Conservation (phyloP, 2,113 vertebrate species). For the Alethe castanea region DNA sequence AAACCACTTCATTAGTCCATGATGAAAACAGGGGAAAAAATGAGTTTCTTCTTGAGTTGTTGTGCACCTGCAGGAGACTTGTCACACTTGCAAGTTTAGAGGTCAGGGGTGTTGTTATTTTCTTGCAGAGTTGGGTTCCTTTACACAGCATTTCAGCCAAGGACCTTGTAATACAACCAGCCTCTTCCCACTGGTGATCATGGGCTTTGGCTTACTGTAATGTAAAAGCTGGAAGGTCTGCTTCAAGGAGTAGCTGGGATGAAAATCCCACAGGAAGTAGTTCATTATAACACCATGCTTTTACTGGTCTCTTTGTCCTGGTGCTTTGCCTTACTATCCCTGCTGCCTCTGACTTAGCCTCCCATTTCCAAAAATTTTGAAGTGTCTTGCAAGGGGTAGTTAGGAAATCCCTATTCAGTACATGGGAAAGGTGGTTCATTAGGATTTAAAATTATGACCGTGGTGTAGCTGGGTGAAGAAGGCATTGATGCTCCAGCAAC, state of each 20-base stretch:
- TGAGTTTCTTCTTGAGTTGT: not conserved
- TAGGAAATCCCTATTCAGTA: not conserved
- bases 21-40: not conserved
- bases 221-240: not conserved
- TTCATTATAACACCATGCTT: not conserved
- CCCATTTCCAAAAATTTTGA: not conserved
- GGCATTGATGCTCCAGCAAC: not conserved
- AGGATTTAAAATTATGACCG: accelerated
- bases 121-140: not conserved
- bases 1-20: not conserved
- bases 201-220: not conserved
- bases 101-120: not conserved
- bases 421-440: not conserved
- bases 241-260: not conserved
- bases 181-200: not conserved
- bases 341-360: not conserved
- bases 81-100: not conserved
- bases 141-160: not conserved
- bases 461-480: not conserved
- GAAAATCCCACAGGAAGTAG: not conserved
- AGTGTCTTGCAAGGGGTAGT: not conserved
- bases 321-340: not conserved
- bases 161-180: not conserved
- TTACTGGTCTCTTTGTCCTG: not conserved
- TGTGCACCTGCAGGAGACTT: not conserved